A percentile compares a stretch with the other conserved stretches of the same genome.
Evolutionary conservation across 1,140 invertebrate genomes (phyloP).

Genomic region (Zaprionus lachaisei): DNA sequence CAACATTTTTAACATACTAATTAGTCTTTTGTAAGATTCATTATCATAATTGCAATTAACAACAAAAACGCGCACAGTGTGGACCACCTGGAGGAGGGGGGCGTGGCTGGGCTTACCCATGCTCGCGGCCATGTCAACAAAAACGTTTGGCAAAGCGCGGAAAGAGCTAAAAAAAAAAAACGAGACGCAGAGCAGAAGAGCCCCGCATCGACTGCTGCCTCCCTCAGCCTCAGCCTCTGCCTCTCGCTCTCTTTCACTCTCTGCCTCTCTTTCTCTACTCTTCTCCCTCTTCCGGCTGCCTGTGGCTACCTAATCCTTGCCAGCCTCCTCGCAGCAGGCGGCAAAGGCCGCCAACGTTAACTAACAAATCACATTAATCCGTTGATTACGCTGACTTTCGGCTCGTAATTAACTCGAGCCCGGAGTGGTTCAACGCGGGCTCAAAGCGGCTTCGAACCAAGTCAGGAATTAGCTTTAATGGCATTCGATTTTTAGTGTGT

Average conservation of each 20-base stretch:
- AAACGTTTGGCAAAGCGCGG: slow-evolving; percentile 10
- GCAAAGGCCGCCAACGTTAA: slow-evolving; percentile 22
- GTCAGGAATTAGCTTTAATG: neutral
- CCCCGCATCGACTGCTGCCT: slow-evolving; percentile 6
- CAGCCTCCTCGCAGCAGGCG: slow-evolving; percentile 31
- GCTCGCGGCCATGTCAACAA: slow-evolving; percentile 43
- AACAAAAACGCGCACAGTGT: slow-evolving; percentile 60
- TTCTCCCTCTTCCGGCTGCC: slow-evolving; percentile 9
- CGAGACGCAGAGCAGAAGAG: slow-evolving; percentile 3
- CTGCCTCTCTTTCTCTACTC: neutral
- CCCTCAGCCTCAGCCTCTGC: neutral
- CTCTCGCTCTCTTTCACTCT: slow-evolving; percentile 3
- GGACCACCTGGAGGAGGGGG: slow-evolving; percentile 2
- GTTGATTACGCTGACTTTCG: slow-evolving; percentile 41
- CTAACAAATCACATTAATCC: slow-evolving; percentile 53
- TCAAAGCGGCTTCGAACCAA: neutral
- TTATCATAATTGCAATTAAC: slow-evolving; percentile 82
- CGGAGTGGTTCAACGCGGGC: neutral
- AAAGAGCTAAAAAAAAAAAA: slow-evolving; percentile 20
- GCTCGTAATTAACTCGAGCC: slow-evolving; percentile 8
- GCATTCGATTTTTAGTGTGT: neutral
- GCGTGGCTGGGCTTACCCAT: slow-evolving; percentile 17
- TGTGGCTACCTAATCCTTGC: slow-evolving; percentile 46
- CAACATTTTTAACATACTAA: slow-evolving; percentile 79
- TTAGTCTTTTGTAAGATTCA: slow-evolving; percentile 79